Evolutionary conservation across 1,140 invertebrate genomes (phyloP).

Genomic region (Achatina immaculata): DNA sequence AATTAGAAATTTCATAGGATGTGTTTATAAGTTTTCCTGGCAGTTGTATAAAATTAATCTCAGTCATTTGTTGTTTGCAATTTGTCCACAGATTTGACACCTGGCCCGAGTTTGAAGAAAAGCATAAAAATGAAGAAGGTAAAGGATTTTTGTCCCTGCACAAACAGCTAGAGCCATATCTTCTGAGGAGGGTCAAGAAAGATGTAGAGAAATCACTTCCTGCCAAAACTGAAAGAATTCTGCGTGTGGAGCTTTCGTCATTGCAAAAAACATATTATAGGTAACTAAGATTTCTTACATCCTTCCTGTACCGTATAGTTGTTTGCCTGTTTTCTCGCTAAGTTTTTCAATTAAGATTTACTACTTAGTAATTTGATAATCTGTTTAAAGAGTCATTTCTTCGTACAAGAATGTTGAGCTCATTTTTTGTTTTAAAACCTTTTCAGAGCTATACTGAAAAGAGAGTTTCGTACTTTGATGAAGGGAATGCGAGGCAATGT

Average conservation of each 20-base stretch:
- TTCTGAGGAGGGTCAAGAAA: conserved; percentile 95
- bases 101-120: conserved; percentile 76
- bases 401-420: too few relatives aligned
- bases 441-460: conserved; percentile 92
- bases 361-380: too few relatives aligned
- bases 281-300: too few relatives aligned
- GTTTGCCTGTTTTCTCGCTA: too few relatives aligned
- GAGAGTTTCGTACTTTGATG: conserved; percentile 95
- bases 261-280: conserved; percentile 99
- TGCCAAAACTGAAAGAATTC: conserved; percentile 97
- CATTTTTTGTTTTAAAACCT: too few relatives aligned
- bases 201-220: conserved; percentile 99
- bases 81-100: conserved; percentile 61
- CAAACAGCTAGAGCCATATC: conserved; percentile 95
- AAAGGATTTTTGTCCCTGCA: conserved; percentile 79
- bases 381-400: too few relatives aligned
- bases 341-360: too few relatives aligned
- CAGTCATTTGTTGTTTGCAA: neutral
- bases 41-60: too few relatives aligned
- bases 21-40: too few relatives aligned
- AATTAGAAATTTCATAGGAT: too few relatives aligned
- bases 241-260: conserved; percentile 97
- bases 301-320: too few relatives aligned
- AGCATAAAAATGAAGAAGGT: conserved; percentile 80
- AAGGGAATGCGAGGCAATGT: conserved; percentile 95